A percentile compares a stretch with the other conserved stretches of the same genome.
Conservation (phyloP, 2,888 invertebrate genomes). For the Sceliomorpha sp. region DNA sequence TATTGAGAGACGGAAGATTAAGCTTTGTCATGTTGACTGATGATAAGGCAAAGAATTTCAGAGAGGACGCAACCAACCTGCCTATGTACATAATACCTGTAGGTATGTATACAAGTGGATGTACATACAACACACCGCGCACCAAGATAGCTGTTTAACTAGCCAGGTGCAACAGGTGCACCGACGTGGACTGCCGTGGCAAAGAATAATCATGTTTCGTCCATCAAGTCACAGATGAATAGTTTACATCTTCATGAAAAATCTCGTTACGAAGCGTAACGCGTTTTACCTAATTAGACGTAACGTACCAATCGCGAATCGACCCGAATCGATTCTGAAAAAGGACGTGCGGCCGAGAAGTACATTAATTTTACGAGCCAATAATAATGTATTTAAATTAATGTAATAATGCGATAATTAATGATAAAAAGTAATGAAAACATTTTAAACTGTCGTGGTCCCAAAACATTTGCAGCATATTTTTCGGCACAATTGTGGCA, state of each 20-base stretch:
- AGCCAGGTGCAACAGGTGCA: slow-evolving; percentile 58
- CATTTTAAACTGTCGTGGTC: too few relatives aligned
- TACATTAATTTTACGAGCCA: too few relatives aligned
- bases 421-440: too few relatives aligned
- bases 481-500: slow-evolving; percentile 19
- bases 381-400: too few relatives aligned
- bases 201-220: slow-evolving; percentile 53
- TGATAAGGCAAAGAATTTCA: slow-evolving; percentile 49
- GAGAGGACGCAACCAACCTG: slow-evolving; percentile 28
- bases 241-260: slow-evolving; percentile 41
- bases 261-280: slow-evolving; percentile 21
- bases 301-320: not conserved
- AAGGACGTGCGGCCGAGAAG: too few relatives aligned
- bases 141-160: slow-evolving; percentile 56
- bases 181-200: slow-evolving; percentile 46
- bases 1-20: slow-evolving; percentile 49
- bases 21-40: slow-evolving; percentile 50
- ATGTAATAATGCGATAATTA: too few relatives aligned
- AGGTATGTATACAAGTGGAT: slow-evolving; percentile 25
- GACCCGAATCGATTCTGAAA: too few relatives aligned
- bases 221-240: slow-evolving; percentile 50
- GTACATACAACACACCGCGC: slow-evolving; percentile 19
- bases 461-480: too few relatives aligned
- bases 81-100: slow-evolving; percentile 45
- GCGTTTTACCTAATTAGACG: slow-evolving; percentile 2